Evolutionary conservation across 92 coral and sea anemone genomes (phyloP).

Genomic region (Scolanthus callimorphus): DNA sequence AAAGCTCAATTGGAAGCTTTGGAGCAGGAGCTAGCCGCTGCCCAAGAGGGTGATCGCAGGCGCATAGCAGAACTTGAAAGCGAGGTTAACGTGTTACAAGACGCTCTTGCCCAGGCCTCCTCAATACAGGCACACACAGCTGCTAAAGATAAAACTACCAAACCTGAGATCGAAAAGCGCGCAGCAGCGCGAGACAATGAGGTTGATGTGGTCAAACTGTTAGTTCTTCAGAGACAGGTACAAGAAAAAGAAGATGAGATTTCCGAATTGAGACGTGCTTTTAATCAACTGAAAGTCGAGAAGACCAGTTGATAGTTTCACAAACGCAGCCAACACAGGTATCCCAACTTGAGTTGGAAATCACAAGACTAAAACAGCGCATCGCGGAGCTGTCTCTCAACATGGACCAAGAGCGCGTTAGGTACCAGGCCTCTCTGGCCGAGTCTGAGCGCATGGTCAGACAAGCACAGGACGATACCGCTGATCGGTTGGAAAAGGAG

Average conservation of each 20-base stretch:
- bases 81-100: constrained; percentile 77
- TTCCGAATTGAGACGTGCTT: constrained; percentile 62
- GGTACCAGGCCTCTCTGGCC: constrained; percentile 92
- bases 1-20: constrained; percentile 56
- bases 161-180: not conserved
- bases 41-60: constrained; percentile 61
- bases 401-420: constrained; percentile 85
- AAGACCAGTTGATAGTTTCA: constrained; percentile 66
- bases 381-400: constrained; percentile 64
- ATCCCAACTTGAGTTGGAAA: constrained; percentile 56
- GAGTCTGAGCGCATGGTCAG: constrained; percentile 88
- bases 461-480: constrained; percentile 87
- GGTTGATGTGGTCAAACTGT: not conserved
- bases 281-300: constrained; percentile 72
- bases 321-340: constrained; percentile 30
- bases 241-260: constrained; percentile 70
- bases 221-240: constrained; percentile 42
- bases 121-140: constrained; percentile 21
- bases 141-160: not conserved
- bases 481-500: constrained; percentile 77
- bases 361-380: constrained; percentile 62
- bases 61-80: constrained; percentile 65
- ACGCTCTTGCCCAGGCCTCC: constrained; percentile 61
- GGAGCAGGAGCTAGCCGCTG: constrained; percentile 71
- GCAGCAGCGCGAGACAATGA: not conserved